Evolutionary conservation across 2,797 vertebrate species (phyloP), one percentile per base, ranked within the genome.

Genomic region (Ctenosaura bakeri): DNA sequence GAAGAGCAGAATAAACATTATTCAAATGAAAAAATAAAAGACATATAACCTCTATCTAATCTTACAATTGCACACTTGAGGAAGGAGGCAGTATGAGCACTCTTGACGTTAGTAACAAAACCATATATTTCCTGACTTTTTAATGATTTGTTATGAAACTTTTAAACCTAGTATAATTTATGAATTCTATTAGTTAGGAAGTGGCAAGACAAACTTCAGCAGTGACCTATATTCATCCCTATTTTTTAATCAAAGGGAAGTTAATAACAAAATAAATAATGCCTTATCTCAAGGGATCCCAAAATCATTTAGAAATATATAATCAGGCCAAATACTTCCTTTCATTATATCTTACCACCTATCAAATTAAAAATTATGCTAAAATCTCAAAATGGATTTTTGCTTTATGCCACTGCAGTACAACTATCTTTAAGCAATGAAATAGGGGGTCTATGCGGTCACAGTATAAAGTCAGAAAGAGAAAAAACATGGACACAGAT

Each of bases 191-290:
- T 64, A 73, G 26, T 91, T 76, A 56, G 74, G 77, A 91, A 84
- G 10, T 42, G 26, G 91, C 84, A 87, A 88, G 6, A 0, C 78
- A 76, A 38, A 82, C 85, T 92, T 89, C 84, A 29, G 0, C 52
- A 83, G 84, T 88, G 85, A 90, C 93, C 93, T 86, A 90, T 66
- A 93, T 94, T 93, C 90, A 93, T 94, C 86, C 93, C 92, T 35
- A 29, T 46, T 64, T 79, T 93, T 94, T 93, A 94, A 94, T 95
- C 92, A 94, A 90, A 90, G 92, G 62, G 83, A 90, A 94, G 95
- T 95, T 93, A 93, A 26, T n/a, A 93, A 91, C 66, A 91, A 94
- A 95, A 95, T 93, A 94, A 93, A 94, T 87, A 87, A 85, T 87
- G 69, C 46, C 79, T 92, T 88, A 93, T 88, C 90, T 92, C 91